Percentiles rank a stretch among this genome's conserved stretches.
These are phyloP conservation scores for Festucalex cinctus DNA, from an alignment of 2,113 vertebrate genomes.

Conservation along the genomic window DNA sequence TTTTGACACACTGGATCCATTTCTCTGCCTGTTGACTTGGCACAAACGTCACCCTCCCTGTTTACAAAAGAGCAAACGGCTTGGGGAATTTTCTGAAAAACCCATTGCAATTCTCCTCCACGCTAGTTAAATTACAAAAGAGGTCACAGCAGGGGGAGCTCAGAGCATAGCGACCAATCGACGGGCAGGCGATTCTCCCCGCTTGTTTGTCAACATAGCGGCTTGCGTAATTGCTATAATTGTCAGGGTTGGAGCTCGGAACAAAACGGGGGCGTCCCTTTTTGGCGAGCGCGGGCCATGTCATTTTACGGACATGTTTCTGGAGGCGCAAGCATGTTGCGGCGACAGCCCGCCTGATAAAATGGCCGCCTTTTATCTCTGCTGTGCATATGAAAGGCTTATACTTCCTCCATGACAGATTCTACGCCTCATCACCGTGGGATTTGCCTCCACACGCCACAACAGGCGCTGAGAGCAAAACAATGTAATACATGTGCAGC, in stretches of 20 bases:
- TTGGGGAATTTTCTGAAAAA: constrained; percentile 60
- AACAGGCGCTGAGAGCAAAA: constrained; percentile 55
- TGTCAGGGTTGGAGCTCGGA: constrained; percentile 63
- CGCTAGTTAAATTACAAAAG: constrained; percentile 69
- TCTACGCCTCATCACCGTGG: constrained; percentile 65
- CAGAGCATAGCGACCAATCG: constrained; percentile 50
- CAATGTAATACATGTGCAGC: constrained; percentile 60
- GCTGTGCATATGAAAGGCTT: constrained; percentile 79
- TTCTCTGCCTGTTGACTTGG: constrained; percentile 46
- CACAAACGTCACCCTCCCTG: constrained; percentile 25
- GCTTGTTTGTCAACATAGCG: constrained; percentile 71
- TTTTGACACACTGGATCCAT: constrained; percentile 47
- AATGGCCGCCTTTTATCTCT: constrained; percentile 78
- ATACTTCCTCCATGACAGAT: constrained; percentile 72
- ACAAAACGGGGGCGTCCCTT: constrained; percentile 52
- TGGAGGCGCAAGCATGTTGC: constrained; percentile 60
- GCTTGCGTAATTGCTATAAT: constrained; percentile 69
- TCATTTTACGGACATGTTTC: constrained; percentile 70
- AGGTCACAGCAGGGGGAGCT: constrained; percentile 56
- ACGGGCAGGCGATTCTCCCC: constrained; percentile 47
- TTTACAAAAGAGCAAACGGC: constrained; percentile 47
- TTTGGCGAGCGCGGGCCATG: constrained; percentile 53
- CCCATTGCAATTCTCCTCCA: constrained; percentile 50
- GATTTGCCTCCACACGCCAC: constrained; percentile 69
- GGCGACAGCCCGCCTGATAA: constrained; percentile 69